These are phyloP conservation scores for Drosophila repleta DNA, from an alignment of 1,140 invertebrate species.

Conservation along the genomic window DNA sequence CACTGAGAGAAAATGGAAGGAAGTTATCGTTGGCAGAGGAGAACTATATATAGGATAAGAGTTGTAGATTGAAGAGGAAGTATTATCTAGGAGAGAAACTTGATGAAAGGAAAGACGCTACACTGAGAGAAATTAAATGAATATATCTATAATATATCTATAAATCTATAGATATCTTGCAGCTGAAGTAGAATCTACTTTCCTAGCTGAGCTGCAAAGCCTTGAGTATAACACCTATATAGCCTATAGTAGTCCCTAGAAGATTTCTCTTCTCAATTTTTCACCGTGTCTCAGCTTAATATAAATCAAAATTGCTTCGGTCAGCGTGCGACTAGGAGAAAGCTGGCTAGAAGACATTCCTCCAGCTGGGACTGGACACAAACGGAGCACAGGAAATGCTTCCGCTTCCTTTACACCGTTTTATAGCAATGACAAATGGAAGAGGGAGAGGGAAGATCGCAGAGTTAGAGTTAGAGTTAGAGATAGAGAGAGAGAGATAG, in stretches of 20 bases:
- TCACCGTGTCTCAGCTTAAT: conserved; percentile 2
- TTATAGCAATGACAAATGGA: not conserved
- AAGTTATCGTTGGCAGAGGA: not conserved
- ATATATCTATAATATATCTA: too few species aligned
- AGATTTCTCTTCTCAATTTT: not conserved
- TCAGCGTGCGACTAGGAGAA: conserved; percentile 34
- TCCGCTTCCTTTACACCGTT: conserved; percentile 33
- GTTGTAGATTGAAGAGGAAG: not conserved
- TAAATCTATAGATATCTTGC: too few species aligned
- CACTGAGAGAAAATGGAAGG: conserved; percentile 19
- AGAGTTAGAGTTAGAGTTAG: not conserved
- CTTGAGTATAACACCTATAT: too few species aligned
- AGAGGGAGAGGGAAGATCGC: not conserved
- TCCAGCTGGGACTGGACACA: not conserved
- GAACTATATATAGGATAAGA: not conserved
- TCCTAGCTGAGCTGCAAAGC: too few species aligned
- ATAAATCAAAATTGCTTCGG: conserved; percentile 29
- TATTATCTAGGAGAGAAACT: too few species aligned
- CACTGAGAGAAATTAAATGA: too few species aligned
- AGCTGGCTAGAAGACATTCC: conserved; percentile 24
- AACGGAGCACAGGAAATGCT: conserved; percentile 26
- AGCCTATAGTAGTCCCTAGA: too few species aligned
- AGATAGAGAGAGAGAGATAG: not conserved
- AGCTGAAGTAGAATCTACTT: too few species aligned
- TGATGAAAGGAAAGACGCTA: too few species aligned